phyloP scores from a whole-genome alignment of 2,113 vertebrate species.

The Prunella fulvescens region DNA sequence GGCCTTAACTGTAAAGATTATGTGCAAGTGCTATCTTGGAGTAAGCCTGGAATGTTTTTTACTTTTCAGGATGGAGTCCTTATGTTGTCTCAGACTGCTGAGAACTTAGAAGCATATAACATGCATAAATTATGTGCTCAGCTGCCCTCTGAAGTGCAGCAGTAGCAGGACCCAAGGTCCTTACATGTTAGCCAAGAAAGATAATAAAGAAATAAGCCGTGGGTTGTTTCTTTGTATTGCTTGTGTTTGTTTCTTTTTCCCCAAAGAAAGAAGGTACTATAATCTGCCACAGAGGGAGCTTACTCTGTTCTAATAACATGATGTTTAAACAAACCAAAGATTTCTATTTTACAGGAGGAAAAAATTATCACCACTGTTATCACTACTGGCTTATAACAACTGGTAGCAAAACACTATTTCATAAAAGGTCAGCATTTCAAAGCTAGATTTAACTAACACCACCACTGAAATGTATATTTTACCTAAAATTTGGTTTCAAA shows the following conservation, averaged over 20 bases:
- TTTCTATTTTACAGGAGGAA: background rate
- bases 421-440: slow-evolving; percentile 16
- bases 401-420: background rate
- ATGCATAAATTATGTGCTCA: background rate
- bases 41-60: background rate
- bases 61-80: background rate
- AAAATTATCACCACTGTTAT: background rate
- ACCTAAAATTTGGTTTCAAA: background rate
- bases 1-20: slow-evolving; percentile 1
- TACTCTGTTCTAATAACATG: background rate
- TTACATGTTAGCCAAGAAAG: background rate
- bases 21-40: background rate
- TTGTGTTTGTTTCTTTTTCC: background rate
- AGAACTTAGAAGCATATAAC: background rate
- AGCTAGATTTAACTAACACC: background rate
- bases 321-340: slow-evolving; percentile 3
- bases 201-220: background rate
- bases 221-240: background rate
- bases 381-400: background rate
- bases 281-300: background rate
- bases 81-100: background rate
- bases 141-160: background rate
- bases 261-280: background rate
- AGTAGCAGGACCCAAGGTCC: background rate
- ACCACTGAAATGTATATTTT: background rate